Base-by-base conservation (phyloP, 2,113 vertebrate species). In the Dipodomys ordii region DNA sequence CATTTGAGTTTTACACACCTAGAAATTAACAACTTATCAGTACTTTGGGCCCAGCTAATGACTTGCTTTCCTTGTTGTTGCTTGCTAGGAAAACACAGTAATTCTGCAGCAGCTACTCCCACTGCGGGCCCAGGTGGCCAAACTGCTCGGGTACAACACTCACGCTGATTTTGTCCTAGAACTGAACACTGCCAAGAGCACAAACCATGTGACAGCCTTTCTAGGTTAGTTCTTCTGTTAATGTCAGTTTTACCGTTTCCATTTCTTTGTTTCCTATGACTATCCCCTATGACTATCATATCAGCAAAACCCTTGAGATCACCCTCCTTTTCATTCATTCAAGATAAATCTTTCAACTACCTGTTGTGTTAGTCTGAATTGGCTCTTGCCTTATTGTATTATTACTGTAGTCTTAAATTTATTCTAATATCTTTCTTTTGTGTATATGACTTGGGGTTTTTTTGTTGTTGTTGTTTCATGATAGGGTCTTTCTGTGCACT, bases 81-180 rank as follows among this genome's bases (percentile, higher is more conserved):
- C 83, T 86, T 96, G 90, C 60, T 95, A 99, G 99, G 99, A 98
- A 83, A 99, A 99, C 96, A 98, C 99, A 8, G 78, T 84, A 69
- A 99, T 99, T 96, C 98, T 99, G 4, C 99, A 99, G 77, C 97
- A 99, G 78, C 94, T 99, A 88, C 98, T 99, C 78, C 97, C 98
- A 27, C 97, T 99, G 93, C 97, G 99, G 65, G 98, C 99, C 87
- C 98, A 98, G 97, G 96, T 99, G 30, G 99, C 99, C 90, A 98
- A 97, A 85, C 97, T 99, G 49, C 98, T 99, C 3, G 99, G 99
- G 82, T 99, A 99, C 80, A 98, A 95, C 87, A 99, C 98, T 81
- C 98, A 99, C 71, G 99, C 99, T 39, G 98, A 99, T 97, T 99
- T 99, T 97, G 98, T 99, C 79, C 98, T 99, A 94, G 99, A 99